Evolutionary conservation across 2,797 vertebrate species (phyloP), one percentile per base, ranked within the genome.

Genomic region (Phoeniculus purpureus): DNA sequence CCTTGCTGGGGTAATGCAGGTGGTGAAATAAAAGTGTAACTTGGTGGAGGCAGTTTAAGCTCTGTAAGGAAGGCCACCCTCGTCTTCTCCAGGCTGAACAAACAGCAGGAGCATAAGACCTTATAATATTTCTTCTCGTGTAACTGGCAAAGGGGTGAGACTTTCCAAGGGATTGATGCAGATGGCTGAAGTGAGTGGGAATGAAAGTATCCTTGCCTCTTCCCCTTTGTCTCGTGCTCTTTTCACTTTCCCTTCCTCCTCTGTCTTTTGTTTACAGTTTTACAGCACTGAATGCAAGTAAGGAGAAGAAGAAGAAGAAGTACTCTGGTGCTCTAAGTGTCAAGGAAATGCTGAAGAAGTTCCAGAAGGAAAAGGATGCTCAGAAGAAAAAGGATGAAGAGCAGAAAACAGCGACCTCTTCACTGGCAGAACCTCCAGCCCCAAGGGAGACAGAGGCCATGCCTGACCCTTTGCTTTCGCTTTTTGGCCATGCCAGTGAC

Each of bases 261-360:
- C 68, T 1, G 0, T 2, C 1, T 58, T 65, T 94, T 81, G 47
- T 85, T 94, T 91, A 19, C 89, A 98, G 98, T 78, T 98, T 98
- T 81, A 98, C 96, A 22, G 97, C 97, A 1, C 96, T 98, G 88
- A 98, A 98, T 90, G 97, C 97, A 31, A 98, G 90, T 81, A 98
- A 98, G 87, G 97, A 98, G 70, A 99, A 98, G 93, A 98, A 98
- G 85, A 98, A 97, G 79, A 98, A 98, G 93, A 98, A 98, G 89
- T 92, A 96, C 12, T 96, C 96, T 0, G 96, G 97, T 19, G 87
- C 97, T 5, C 64, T 99, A 59, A 98, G 98, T 1, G 98, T 99
- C 84, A 98, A 98, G 91, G 98, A 98, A 92, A 99, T 99, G 98
- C 87, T 99, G 86, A 99, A 98, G 85, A 99, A 98, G 87, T 99